A percentile compares a stretch with the other conserved stretches of the same genome.
These are phyloP conservation scores for Phocides pigmalion DNA, from an alignment of 1,140 invertebrate species.

Conservation along the genomic window DNA sequence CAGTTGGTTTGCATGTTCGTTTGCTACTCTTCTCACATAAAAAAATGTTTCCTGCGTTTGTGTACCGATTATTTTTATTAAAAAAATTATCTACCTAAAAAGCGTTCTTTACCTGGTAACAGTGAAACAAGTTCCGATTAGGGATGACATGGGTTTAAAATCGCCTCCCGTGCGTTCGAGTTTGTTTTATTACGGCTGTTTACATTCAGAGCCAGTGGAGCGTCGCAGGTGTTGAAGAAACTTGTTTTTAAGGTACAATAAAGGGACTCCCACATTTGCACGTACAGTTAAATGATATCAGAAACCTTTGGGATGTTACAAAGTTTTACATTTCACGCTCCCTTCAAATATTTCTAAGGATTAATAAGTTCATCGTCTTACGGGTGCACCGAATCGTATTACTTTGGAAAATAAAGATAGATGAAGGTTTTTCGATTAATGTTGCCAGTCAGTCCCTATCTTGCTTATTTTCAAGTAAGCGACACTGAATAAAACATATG, in stretches of 20 bases:
- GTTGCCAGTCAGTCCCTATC: too few species aligned
- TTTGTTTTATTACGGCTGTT: slow-evolving; percentile 49
- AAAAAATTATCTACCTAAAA: too few species aligned
- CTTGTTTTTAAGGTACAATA: slow-evolving; percentile 23
- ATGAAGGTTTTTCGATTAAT: too few species aligned
- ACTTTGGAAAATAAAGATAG: too few species aligned
- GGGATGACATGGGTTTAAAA: slow-evolving; percentile 42
- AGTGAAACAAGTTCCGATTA: slow-evolving; percentile 35
- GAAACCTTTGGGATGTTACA: background rate
- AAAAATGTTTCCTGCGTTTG: background rate
- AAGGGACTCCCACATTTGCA: slow-evolving; percentile 13
- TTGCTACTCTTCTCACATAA: too few species aligned
- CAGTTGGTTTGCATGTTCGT: background rate
- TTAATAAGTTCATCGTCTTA: background rate
- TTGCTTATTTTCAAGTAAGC: too few species aligned
- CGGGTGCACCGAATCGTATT: background rate
- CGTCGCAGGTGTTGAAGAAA: slow-evolving; percentile 28
- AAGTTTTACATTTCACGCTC: background rate
- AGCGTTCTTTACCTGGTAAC: background rate
- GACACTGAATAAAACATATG: too few species aligned
- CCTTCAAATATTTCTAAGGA: background rate
- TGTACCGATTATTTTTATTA: background rate
- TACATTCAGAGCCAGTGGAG: slow-evolving; percentile 32
- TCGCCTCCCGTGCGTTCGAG: slow-evolving; percentile 40
- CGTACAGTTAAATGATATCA: background rate